Percentiles rank a stretch among this genome's conserved stretches.
Evolutionary conservation across 2,888 invertebrate species (phyloP).

Genomic region (Melanotus villosus): DNA sequence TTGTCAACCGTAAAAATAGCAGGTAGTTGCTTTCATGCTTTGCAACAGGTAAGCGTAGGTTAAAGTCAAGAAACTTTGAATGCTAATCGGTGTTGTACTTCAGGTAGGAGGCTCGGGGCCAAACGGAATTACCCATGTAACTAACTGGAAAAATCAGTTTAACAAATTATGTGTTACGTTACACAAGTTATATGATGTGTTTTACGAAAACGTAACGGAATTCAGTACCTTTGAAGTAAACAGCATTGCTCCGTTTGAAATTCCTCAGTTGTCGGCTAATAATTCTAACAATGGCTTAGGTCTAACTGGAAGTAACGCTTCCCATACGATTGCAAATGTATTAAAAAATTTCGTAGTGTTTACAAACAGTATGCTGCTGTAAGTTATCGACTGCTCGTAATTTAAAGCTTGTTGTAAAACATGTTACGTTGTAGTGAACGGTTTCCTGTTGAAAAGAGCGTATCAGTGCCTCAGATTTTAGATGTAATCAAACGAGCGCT

Average conservation of each 20-base stretch:
- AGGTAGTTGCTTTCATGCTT: constrained; percentile 46
- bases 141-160: constrained; percentile 49
- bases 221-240: constrained; percentile 16
- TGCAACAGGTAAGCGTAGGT: constrained; percentile 50
- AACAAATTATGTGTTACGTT: constrained; percentile 41
- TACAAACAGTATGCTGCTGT: constrained; percentile 49
- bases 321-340: constrained; percentile 17
- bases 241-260: constrained; percentile 26
- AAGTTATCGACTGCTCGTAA: constrained; percentile 17
- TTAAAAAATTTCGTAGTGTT: constrained; percentile 45
- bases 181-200: constrained; percentile 42
- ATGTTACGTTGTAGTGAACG: constrained; percentile 37
- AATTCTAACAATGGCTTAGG: no score
- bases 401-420: constrained; percentile 6
- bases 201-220: constrained; percentile 45
- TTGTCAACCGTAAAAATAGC: constrained; percentile 36
- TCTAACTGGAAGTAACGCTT: no score
- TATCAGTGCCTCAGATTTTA: constrained; percentile 33
- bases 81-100: no score
- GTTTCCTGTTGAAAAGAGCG: constrained; percentile 42
- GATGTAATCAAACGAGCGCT: constrained; percentile 46
- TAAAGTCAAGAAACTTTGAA: no score
- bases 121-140: constrained; percentile 44
- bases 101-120: constrained; percentile 47
- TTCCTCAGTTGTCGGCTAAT: constrained; percentile 18